Evolutionary conservation across 2,888 invertebrate genomes (phyloP), one percentile per base, ranked within the genome.

Genomic region (Theretra japonica): DNA sequence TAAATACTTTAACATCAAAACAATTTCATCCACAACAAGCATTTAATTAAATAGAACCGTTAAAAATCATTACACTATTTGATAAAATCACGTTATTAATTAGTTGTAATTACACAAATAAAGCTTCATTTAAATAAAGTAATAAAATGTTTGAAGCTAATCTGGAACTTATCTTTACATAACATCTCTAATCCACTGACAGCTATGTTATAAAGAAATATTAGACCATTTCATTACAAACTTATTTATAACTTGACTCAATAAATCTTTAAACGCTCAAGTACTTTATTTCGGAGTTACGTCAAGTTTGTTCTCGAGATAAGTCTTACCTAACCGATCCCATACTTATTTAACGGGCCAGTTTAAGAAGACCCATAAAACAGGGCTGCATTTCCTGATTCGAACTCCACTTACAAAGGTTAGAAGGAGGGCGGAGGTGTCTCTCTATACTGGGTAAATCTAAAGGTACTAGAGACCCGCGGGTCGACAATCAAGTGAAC

Each of bases 401-500:
- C 79, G 77, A 75, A 79, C 79, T 82, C 80, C 80, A 80, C 85
- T 83, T 83, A 83, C 83, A 81, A 84, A 80, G 80, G 78, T 80
- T 74, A 78, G 77, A 80, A 81, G 79, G 84, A 82, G 85, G 83
- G 80, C 80, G 81, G 81, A 80, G 77, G 83, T 86, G 80, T 85
- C 90, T 85, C 80, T 81, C 78, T 87, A 84, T 74, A 80, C 79
- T 91, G 90, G 91, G 74, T 78, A 80, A 85, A 85, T 87, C 84
- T 86, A 84, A 86, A 88, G 86, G 88, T 87, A 88, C 86, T 88
- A 83, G 86, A 87, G 87, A 85, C 85, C 85, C 89, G 86, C 88
- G 90, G 89, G 91, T 90, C 88, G 90, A 88, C 92, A 91, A 93
- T 93, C 91, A 90, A 89, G 86, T 86, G 84, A 87, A 89, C 89